Evolutionary conservation across 2,888 invertebrate species (phyloP).

Genomic region (Mongoloraphidia duomilia): DNA sequence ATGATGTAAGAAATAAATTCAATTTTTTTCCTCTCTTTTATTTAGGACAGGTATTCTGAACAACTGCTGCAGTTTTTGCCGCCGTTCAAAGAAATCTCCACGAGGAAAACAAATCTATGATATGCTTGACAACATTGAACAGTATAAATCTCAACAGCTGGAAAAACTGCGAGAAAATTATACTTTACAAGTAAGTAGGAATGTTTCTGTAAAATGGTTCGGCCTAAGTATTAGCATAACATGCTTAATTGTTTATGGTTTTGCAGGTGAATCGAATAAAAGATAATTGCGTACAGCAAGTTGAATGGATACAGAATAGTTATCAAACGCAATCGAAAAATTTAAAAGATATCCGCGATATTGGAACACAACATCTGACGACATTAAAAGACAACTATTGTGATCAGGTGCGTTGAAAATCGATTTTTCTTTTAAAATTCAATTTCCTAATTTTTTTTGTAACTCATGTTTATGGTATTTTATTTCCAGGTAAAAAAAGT

Average conservation of each 20-base stretch:
- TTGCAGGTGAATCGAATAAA: slow-evolving; percentile 71
- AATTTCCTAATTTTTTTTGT: neutral
- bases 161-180: slow-evolving; percentile 85
- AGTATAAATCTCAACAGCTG: slow-evolving; percentile 77
- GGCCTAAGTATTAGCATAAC: neutral
- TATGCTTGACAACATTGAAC: slow-evolving; percentile 81
- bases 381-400: slow-evolving; percentile 81
- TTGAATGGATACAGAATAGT: slow-evolving; percentile 86
- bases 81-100: slow-evolving; percentile 53
- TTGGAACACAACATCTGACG: slow-evolving; percentile 77
- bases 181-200: slow-evolving; percentile 58
- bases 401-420: slow-evolving; percentile 55
- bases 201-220: neutral
- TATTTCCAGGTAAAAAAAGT: slow-evolving; percentile 68
- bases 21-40: too few species aligned
- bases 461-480: slow-evolving; percentile 7
- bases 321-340: slow-evolving; percentile 80
- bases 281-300: slow-evolving; percentile 86
- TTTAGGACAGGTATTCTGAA: slow-evolving; percentile 51
- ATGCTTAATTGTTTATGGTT: slow-evolving; percentile 5
- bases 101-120: slow-evolving; percentile 71
- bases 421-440: neutral
- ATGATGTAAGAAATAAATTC: too few species aligned
- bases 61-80: slow-evolving; percentile 64
- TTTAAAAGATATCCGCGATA: slow-evolving; percentile 76